These are phyloP conservation scores for Bembecia ichneumoniformis DNA, from an alignment of 2,888 invertebrate species.

Conservation along the genomic window DNA sequence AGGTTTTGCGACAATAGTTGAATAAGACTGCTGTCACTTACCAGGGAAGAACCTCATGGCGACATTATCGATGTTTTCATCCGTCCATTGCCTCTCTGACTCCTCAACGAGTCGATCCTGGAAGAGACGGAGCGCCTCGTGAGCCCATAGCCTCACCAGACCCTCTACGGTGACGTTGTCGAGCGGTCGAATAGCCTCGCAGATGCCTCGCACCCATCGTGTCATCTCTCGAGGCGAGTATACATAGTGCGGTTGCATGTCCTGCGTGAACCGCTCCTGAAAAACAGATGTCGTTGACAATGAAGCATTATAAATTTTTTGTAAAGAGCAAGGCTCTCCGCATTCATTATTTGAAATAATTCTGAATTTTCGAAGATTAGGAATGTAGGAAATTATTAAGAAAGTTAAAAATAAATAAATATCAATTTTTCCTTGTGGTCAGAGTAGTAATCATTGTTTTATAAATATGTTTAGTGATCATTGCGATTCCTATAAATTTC, in stretches of 20 bases:
- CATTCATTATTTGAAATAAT: too few relatives aligned
- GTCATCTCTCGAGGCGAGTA: slow-evolving; percentile 99
- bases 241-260: slow-evolving; percentile 99
- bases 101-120: slow-evolving; percentile 96
- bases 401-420: too few relatives aligned
- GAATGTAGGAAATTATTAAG: too few relatives aligned
- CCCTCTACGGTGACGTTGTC: slow-evolving; percentile 94
- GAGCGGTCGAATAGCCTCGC: slow-evolving; percentile 96
- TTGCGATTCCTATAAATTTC: too few relatives aligned
- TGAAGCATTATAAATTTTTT: too few relatives aligned
- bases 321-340: too few relatives aligned
- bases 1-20: too few relatives aligned
- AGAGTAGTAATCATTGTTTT: too few relatives aligned
- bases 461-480: too few relatives aligned
- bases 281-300: too few relatives aligned
- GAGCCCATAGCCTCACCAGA: slow-evolving; percentile 98
- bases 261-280: slow-evolving; percentile 98
- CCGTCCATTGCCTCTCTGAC: slow-evolving; percentile 96
- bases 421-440: too few relatives aligned
- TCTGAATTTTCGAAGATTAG: too few relatives aligned
- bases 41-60: slow-evolving; percentile 96
- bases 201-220: slow-evolving; percentile 98
- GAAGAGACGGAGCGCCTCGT: slow-evolving; percentile 97
- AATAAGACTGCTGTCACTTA: slow-evolving; percentile 13
- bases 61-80: slow-evolving; percentile 95